Evolutionary conservation across 2,888 invertebrate genomes (phyloP).

Genomic region (Lepidochitona cinerea): DNA sequence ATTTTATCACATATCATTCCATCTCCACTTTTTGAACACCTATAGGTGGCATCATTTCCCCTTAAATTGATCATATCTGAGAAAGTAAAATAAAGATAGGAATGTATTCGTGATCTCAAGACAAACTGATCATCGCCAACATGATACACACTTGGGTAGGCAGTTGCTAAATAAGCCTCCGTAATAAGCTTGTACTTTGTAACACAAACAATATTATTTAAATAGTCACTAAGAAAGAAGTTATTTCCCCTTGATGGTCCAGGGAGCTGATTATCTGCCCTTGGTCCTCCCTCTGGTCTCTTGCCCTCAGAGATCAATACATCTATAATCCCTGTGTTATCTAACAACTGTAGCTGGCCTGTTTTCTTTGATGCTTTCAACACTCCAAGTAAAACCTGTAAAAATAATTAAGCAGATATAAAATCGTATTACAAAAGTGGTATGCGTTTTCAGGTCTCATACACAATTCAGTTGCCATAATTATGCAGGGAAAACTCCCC

Average conservation of each 20-base stretch:
- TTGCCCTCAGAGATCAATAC: conserved; percentile 5
- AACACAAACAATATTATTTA: neutral
- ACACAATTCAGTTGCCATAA: too few species aligned
- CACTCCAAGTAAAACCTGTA: conserved; percentile 34
- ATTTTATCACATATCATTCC: neutral
- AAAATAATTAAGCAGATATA: too few species aligned
- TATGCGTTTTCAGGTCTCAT: too few species aligned
- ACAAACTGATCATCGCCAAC: neutral
- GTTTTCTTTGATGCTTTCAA: conserved; percentile 22
- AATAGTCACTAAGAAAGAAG: neutral
- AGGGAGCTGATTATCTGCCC: neutral
- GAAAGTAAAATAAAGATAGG: neutral
- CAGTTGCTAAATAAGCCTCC: neutral
- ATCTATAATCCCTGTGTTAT: conserved; percentile 25
- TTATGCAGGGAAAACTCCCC: too few species aligned
- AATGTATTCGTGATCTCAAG: neutral
- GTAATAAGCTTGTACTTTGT: neutral
- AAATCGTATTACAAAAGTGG: too few species aligned
- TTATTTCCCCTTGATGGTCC: neutral
- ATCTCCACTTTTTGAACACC: neutral
- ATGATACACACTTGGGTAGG: neutral
- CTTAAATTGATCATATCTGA: neutral
- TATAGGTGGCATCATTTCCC: neutral
- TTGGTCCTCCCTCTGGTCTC: too few species aligned
- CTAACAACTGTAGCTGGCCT: conserved; percentile 29